Evolutionary conservation across 2,888 invertebrate genomes (phyloP), one percentile per base, ranked within the genome.

Genomic region (Stictocephala bisonia): DNA sequence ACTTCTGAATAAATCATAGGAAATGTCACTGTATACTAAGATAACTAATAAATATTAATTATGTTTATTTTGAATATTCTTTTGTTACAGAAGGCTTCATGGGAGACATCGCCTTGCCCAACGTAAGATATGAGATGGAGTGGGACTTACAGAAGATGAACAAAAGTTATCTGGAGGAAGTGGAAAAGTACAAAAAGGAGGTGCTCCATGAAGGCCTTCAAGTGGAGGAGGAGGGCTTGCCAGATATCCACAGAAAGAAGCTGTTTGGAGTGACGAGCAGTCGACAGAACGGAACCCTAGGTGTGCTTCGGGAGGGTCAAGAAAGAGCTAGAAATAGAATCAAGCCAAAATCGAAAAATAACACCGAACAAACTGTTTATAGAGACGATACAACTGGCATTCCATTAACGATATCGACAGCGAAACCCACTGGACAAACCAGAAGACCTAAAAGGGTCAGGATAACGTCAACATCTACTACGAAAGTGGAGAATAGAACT

Each of bases 81-180:
- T 81, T 83, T 79, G 81, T 89, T 88, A 22, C 87, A 95, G 95
- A 88, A 80, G 90, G 90, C 70, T 94, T 94, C 82, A 87, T 92
- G 86, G 94, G 94, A 0, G 95, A 95, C 84, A 94, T 95, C 76
- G 94, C 95, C 0, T 85, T 95, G 77, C 90, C 94, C 35, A 89
- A 90, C 79, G 82, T 84, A 26, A 81, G 84, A 74, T 85, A 86
- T 78, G 86, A 86, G 76, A 80, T 86, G 81, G 86, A 86, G 77
- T 84, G 85, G 82, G 83, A 86, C 3, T 82, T 85, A 31, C 86
- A 86, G 71, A 87, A 87, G 81, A 87, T 88, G 76, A 91, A 90
- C 84, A 89, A 89, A 81, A 89, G 66, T 2, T 73, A 66, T 73
- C 90, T 92, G 82, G 90, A 91, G 82, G 93, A 93, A 82, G 87